Evolutionary conservation across 2,888 invertebrate species (phyloP).

Genomic region (Drosophila mulleri): DNA sequence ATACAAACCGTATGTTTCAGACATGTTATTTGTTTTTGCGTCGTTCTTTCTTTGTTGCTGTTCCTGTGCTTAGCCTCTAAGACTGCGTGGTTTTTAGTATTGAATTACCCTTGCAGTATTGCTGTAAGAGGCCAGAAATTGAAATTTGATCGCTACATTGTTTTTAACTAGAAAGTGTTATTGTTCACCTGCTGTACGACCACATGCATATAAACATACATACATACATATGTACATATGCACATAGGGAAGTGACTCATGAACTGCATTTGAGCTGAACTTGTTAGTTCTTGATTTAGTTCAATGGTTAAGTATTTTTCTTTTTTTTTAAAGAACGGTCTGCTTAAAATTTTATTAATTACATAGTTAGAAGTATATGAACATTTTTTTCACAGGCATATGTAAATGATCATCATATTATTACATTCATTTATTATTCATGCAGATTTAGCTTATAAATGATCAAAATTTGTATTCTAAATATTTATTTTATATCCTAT

Average conservation of each 20-base stretch:
- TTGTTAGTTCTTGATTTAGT: constrained; percentile 33
- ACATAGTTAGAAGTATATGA: too few relatives aligned
- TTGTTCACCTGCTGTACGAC: constrained; percentile 43
- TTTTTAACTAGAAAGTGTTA: constrained; percentile 48
- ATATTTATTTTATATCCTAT: constrained; percentile 9
- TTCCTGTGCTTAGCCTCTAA: constrained; percentile 2
- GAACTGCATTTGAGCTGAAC: constrained; percentile 36
- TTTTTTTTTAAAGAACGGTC: too few relatives aligned
- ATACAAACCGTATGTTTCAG: constrained; percentile 83
- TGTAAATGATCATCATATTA: background rate
- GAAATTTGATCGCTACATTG: constrained; percentile 23
- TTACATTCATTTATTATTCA: background rate
- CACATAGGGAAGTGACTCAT: constrained; percentile 33
- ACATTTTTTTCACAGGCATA: too few relatives aligned
- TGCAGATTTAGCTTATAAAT: constrained; percentile 2
- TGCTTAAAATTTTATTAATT: too few relatives aligned
- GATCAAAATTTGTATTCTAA: background rate
- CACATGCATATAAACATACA: constrained; percentile 3
- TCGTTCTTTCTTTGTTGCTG: constrained; percentile 42
- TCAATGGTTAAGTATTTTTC: background rate
- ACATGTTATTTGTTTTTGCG: constrained; percentile 76
- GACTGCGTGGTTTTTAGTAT: background rate
- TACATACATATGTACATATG: constrained; percentile 3
- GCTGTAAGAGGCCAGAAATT: constrained; percentile 13
- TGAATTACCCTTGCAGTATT: background rate